Percentiles rank a stretch among this genome's conserved stretches.
Evolutionary conservation across 35 echinoderm and acorn worm species (phyloP).

Genomic region (Apostichopus japonicus): DNA sequence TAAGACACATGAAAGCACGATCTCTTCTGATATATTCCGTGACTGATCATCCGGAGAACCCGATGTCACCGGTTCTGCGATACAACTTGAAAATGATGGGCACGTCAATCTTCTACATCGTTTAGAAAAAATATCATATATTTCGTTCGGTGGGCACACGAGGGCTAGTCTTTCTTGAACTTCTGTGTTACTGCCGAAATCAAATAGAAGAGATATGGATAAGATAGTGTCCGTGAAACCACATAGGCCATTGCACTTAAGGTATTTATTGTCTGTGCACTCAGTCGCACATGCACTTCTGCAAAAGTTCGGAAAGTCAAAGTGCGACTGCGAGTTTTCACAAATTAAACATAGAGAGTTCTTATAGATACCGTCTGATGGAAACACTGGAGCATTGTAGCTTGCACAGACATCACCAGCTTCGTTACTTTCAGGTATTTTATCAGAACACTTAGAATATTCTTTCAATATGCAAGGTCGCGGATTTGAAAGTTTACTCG

Average conservation of each 20-base stretch:
- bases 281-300: not conserved
- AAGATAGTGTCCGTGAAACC: not conserved
- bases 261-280: not conserved
- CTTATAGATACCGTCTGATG: not conserved
- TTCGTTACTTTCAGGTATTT: not conserved
- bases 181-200: not conserved
- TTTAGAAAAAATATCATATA: not conserved
- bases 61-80: not conserved
- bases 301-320: not conserved
- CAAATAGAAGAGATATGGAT: not conserved
- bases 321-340: not conserved
- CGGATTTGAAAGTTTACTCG: not conserved
- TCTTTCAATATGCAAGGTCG: not conserved
- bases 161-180: not conserved
- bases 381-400: not conserved
- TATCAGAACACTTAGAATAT: not conserved
- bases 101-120: not conserved
- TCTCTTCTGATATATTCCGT: too few species aligned
- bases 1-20: too few species aligned
- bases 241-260: not conserved
- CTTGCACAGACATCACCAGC: not conserved
- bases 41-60: too few species aligned
- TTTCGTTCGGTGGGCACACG: not conserved
- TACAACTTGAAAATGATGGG: not conserved
- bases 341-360: not conserved